Percentiles rank a stretch among this genome's conserved stretches.
phyloP scores from a whole-genome alignment of 2,888 invertebrate genomes.

The Drosophila melanocephala region DNA sequence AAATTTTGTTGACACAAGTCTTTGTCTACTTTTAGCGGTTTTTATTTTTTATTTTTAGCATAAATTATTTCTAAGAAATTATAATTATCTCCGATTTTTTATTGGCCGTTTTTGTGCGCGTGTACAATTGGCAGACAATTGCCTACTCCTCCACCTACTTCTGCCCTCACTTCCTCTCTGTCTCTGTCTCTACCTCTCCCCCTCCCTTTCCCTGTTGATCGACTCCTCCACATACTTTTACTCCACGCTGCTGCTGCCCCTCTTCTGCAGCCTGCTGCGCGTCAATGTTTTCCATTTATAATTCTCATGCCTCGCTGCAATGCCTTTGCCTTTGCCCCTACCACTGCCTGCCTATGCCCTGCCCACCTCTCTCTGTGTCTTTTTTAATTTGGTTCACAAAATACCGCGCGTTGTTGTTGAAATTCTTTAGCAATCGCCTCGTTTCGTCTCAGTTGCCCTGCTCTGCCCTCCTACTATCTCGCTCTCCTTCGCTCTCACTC shows the following conservation, averaged over 20 bases:
- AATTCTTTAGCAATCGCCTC: conserved; percentile 77
- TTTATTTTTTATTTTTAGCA: neutral
- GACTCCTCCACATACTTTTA: conserved; percentile 14
- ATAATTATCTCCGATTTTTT: neutral
- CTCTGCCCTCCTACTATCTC: conserved; percentile 4
- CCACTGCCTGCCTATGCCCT: conserved; percentile 2
- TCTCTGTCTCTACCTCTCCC: neutral
- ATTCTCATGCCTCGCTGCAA: conserved; percentile 78
- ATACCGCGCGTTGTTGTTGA: conserved; percentile 77
- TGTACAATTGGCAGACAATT: conserved; percentile 19
- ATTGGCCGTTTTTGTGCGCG: neutral
- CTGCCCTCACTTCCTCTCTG: neutral
- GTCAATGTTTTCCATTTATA: conserved; percentile 73
- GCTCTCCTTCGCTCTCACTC: conserved; percentile 1
- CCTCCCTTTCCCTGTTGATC: neutral
- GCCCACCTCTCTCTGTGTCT: conserved; percentile 55
- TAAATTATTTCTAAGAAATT: neutral
- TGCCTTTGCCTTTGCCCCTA: conserved; percentile 32
- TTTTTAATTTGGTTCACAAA: conserved; percentile 81
- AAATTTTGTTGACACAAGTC: neutral
- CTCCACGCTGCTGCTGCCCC: conserved; percentile 10
- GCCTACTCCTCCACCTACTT: conserved; percentile 36
- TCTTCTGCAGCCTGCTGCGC: conserved; percentile 44
- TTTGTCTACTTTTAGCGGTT: neutral
- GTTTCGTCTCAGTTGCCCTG: conserved; percentile 30